These are phyloP conservation scores for Zoanthus sansibaricus DNA, from an alignment of 92 coral and sea anemone genomes.

Conservation along the genomic window DNA sequence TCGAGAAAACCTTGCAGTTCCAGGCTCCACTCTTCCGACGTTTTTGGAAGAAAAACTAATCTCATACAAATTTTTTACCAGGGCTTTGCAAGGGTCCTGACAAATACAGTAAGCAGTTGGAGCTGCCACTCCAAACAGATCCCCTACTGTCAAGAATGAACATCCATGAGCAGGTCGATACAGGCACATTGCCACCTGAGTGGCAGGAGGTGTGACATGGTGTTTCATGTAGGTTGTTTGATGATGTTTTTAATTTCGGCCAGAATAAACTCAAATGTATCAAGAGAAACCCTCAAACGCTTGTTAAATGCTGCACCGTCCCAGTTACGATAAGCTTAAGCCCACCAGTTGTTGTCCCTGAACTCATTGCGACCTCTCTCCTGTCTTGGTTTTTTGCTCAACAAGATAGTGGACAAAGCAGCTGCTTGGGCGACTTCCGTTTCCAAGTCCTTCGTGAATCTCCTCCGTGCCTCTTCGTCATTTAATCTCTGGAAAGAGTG, in stretches of 20 bases:
- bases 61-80: slow-evolving; percentile 49
- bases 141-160: slow-evolving; percentile 46
- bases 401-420: slow-evolving; percentile 59
- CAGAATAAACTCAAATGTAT: slow-evolving; percentile 23
- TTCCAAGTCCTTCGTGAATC: slow-evolving; percentile 35
- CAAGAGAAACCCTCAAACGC: slow-evolving; percentile 4
- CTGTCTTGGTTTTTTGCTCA: slow-evolving; percentile 34
- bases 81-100: slow-evolving; percentile 44
- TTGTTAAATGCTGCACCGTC: slow-evolving; percentile 50
- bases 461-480: slow-evolving; percentile 16
- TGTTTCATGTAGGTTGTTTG: slow-evolving; percentile 46
- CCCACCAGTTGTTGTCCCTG: slow-evolving; percentile 47
- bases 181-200: slow-evolving; percentile 46
- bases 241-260: slow-evolving; percentile 25
- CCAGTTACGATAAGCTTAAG: slow-evolving; percentile 55
- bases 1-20: slow-evolving; percentile 52
- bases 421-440: slow-evolving; percentile 50
- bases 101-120: slow-evolving; percentile 45
- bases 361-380: slow-evolving; percentile 50
- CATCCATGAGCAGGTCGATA: slow-evolving; percentile 51
- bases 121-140: slow-evolving; percentile 57
- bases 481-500: neutral
- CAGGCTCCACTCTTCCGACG: slow-evolving; percentile 37
- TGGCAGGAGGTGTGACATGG: slow-evolving; percentile 30
- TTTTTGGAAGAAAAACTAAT: slow-evolving; percentile 52